These are phyloP conservation scores for Numida meleagris DNA, from an alignment of 2,113 vertebrate genomes.

Conservation along the genomic window DNA sequence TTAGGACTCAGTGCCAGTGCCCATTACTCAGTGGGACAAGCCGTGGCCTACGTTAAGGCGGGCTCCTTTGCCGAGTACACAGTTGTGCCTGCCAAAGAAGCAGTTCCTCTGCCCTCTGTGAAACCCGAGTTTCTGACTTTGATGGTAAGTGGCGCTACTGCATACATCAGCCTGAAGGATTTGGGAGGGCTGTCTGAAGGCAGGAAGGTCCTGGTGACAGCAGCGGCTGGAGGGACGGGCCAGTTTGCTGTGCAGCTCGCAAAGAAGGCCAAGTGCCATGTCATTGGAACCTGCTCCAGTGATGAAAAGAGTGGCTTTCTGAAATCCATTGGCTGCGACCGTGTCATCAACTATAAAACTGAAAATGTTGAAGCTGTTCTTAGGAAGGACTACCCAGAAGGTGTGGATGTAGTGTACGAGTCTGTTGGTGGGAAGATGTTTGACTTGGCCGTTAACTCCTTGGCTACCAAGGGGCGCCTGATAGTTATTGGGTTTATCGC, in stretches of 20 bases:
- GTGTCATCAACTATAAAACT: slow-evolving; percentile 85
- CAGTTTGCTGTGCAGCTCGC: slow-evolving; percentile 93
- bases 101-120: slow-evolving; percentile 78
- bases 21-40: slow-evolving; percentile 82
- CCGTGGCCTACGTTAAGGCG: slow-evolving; percentile 83
- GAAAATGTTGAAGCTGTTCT: slow-evolving; percentile 83
- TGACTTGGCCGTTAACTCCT: slow-evolving; percentile 82
- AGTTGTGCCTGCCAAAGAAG: slow-evolving; percentile 80
- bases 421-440: slow-evolving; percentile 89
- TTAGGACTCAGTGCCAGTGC: slow-evolving; percentile 90
- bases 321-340: slow-evolving; percentile 89
- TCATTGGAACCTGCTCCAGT: slow-evolving; percentile 92
- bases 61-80: slow-evolving; percentile 93
- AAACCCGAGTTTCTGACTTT: slow-evolving; percentile 87
- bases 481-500: slow-evolving; percentile 91
- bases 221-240: slow-evolving; percentile 89
- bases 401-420: slow-evolving; percentile 91
- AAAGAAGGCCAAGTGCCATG: slow-evolving; percentile 89
- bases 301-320: slow-evolving; percentile 88
- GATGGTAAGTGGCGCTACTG: slow-evolving; percentile 87
- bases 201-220: slow-evolving; percentile 89
- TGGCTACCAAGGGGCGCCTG: slow-evolving; percentile 86
- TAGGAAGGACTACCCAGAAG: slow-evolving; percentile 82
- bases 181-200: slow-evolving; percentile 85
- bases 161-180: slow-evolving; percentile 88